These are phyloP conservation scores for Eledone cirrhosa DNA, from an alignment of 2,888 invertebrate genomes.

Conservation along the genomic window DNA sequence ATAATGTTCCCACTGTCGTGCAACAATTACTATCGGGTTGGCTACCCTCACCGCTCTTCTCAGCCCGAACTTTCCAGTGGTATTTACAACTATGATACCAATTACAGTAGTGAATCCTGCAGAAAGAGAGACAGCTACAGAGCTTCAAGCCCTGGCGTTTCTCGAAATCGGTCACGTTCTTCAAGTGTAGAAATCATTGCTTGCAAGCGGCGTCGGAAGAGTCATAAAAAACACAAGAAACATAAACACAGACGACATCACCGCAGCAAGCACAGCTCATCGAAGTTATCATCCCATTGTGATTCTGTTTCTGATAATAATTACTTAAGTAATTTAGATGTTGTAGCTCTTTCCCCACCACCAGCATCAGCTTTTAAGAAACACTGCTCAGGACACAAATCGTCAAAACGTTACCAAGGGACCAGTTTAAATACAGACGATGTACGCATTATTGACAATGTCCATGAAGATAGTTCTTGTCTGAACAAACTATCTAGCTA, in stretches of 20 bases:
- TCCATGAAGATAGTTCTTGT: neutral
- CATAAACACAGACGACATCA: slow-evolving; percentile 30
- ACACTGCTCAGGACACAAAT: slow-evolving; percentile 60
- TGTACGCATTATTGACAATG: slow-evolving; percentile 17
- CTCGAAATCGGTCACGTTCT: slow-evolving; percentile 34
- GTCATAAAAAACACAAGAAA: slow-evolving; percentile 42
- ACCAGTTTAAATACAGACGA: slow-evolving; percentile 5
- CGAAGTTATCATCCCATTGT: slow-evolving; percentile 26
- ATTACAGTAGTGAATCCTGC: neutral
- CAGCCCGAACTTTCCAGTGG: slow-evolving; percentile 16
- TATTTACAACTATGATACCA: neutral
- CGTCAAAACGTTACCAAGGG: slow-evolving; percentile 28
- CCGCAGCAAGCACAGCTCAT: slow-evolving; percentile 21
- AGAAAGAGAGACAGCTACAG: slow-evolving; percentile 32
- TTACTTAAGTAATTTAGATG: neutral
- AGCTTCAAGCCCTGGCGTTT: slow-evolving; percentile 37
- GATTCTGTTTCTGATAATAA: neutral
- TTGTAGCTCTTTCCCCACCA: slow-evolving; percentile 18
- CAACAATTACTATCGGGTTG: slow-evolving; percentile 25
- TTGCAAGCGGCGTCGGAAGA: slow-evolving; percentile 41
- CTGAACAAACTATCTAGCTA: neutral
- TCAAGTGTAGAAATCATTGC: slow-evolving; percentile 42
- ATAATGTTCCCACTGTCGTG: slow-evolving; percentile 34
- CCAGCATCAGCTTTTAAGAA: slow-evolving; percentile 46
- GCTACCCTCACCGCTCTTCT: neutral